Base-by-base conservation (phyloP, 2,888 invertebrate genomes). In the Drosophila melanosoma region DNA sequence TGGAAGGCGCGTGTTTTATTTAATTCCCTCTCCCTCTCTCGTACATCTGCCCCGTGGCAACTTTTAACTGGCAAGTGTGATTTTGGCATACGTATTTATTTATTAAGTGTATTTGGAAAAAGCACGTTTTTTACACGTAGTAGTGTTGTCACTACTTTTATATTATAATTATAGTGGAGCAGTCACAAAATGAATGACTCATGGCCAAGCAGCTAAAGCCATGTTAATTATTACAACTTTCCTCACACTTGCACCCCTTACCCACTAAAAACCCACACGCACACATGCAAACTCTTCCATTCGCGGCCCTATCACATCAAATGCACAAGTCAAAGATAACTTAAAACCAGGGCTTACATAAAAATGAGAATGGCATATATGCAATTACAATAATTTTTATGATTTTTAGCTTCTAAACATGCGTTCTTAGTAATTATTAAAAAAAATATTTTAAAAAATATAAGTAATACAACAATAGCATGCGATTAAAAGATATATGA, bases 121-220 rank as follows among this genome's bases (percentile, higher is more conserved):
- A 40, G 60, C 75, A 66, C 75, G 49, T 62, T 64, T 66, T 58
- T 62, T 49, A 54, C 69, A 69, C 75, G 32, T 69, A 42, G 26
- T 59, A 42, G 40, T 61, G 32, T n/a, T n/a, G n/a, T n/a, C n/a
- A n/a, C n/a, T n/a, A n/a, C n/a, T n/a, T n/a, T n/a, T n/a, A n/a
- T n/a, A n/a, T n/a, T n/a, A n/a, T n/a, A n/a, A 56, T 38, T 23
- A 23, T 2, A 45, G 23, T 23, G 45, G 23, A 58, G 26, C 38
- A 60, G 45, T 35, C 26, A 33, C 23, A 45, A 7, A 56, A n/a
- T n/a, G 2, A 76, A 42, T 78, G 75, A 79, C 45, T 78, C 77
- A 79, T 42, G 11, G 12, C 42, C 3, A 42, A 36, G 10, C 36
- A 38, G 12, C 20, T 23, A 56, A 29, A 42, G 49, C 63, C 64